phyloP scores from a whole-genome alignment of 2,797 vertebrate species.

The Sebastes oblongus region DNA sequence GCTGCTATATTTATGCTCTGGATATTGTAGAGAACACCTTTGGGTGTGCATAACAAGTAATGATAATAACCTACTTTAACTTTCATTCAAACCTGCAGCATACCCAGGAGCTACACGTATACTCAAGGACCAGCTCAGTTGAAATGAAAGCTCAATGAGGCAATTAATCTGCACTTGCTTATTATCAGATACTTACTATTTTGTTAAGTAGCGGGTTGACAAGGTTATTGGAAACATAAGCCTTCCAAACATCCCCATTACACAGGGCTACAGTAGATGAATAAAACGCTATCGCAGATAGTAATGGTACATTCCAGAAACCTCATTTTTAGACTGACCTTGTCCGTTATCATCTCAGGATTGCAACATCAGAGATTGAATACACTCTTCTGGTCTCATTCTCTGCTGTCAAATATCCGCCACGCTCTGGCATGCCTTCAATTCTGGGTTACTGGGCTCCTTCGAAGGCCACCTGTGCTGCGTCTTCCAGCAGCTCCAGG shows the following conservation, averaged over 20 bases:
- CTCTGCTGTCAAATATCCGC: conserved; percentile 23
- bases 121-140: background rate
- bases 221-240: conserved; percentile 6
- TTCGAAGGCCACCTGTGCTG: conserved; percentile 40
- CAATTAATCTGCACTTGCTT: background rate
- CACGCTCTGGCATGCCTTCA: conserved; percentile 9
- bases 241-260: background rate
- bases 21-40: too few relatives aligned
- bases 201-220: background rate
- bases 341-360: background rate
- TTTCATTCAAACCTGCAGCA: background rate
- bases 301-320: background rate
- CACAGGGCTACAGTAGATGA: background rate
- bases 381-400: background rate
- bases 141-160: background rate
- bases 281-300: background rate
- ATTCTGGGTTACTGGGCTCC: conserved; percentile 3
- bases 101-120: background rate
- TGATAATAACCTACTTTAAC: background rate
- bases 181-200: background rate
- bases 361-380: background rate
- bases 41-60: background rate
- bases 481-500: conserved; percentile 50
- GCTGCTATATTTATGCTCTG: too few relatives aligned
- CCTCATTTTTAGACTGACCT: conserved; percentile 5